Evolutionary conservation across 2,888 invertebrate genomes (phyloP).

Genomic region (Parascotia fuliginaria): DNA sequence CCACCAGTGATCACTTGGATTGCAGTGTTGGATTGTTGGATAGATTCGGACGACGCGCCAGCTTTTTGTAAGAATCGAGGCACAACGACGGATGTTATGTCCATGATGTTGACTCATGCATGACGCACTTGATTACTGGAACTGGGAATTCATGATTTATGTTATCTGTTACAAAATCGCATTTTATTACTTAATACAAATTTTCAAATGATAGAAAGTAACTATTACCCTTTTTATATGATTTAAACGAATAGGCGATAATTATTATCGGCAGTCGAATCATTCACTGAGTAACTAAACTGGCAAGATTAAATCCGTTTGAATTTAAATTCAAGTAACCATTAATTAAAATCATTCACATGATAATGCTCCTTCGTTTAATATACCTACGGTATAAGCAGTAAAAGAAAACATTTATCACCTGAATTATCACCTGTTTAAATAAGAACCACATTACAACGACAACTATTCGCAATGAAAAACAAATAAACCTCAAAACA

Average conservation of each 20-base stretch:
- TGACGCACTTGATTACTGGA: conserved; percentile 82
- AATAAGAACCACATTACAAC: too few relatives aligned
- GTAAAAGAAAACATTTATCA: background rate
- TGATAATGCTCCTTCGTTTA: background rate
- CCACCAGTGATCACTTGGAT: conserved; percentile 79
- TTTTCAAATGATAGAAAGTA: conserved; percentile 19
- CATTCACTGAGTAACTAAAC: conserved; percentile 25
- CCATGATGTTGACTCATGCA: conserved; percentile 83
- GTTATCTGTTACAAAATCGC: conserved; percentile 39
- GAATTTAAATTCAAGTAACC: conserved; percentile 20
- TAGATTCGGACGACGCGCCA: conserved; percentile 62
- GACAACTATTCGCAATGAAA: background rate
- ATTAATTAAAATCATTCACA: conserved; percentile 13
- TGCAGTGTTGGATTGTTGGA: conserved; percentile 83
- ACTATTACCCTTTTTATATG: conserved; percentile 8
- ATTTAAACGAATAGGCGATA: background rate
- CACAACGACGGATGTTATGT: conserved; percentile 76
- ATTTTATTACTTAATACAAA: conserved; percentile 29
- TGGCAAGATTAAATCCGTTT: conserved; percentile 31
- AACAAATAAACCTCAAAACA: background rate
- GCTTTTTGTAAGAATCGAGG: conserved; percentile 75
- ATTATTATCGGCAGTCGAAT: conserved; percentile 17
- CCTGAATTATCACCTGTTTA: too few relatives aligned
- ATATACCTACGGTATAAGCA: background rate
- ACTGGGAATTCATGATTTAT: conserved; percentile 70